phyloP scores from a whole-genome alignment of 1,140 invertebrate species.

The Hormaphis cornu region DNA sequence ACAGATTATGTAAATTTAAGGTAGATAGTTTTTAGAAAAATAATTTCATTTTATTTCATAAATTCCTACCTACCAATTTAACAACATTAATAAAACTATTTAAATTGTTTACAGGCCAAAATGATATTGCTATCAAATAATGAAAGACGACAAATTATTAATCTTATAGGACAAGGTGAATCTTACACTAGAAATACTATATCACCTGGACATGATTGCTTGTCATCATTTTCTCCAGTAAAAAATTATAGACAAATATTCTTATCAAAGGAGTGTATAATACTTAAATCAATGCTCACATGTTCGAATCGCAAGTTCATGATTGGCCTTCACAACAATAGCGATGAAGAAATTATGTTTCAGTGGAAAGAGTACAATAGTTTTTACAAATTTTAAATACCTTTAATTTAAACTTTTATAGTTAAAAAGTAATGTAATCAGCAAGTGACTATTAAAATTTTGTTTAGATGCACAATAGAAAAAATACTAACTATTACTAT shows the following conservation, averaged over 20 bases:
- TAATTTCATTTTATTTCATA: neutral
- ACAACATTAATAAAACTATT: neutral
- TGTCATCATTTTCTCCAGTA: slow-evolving; percentile 1
- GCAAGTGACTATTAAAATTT: neutral
- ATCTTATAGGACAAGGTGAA: slow-evolving; percentile 6
- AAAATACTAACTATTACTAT: neutral
- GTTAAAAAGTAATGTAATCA: neutral
- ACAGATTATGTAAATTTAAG: neutral
- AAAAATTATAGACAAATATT: slow-evolving; percentile 11
- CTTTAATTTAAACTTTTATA: no score
- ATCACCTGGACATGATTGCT: neutral
- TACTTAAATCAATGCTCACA: neutral
- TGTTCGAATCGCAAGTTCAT: neutral
- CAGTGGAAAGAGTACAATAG: neutral
- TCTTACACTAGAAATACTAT: neutral
- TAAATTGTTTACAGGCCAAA: neutral
- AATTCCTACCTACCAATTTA: no score
- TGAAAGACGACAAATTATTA: neutral
- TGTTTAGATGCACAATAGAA: slow-evolving; percentile 1
- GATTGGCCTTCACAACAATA: neutral
- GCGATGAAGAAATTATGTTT: neutral
- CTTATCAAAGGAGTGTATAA: slow-evolving; percentile 13
- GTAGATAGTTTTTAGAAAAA: neutral
- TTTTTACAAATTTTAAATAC: neutral
- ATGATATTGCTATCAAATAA: neutral